These are phyloP conservation scores for Zosterops hypoxanthus DNA, from an alignment of 2,113 vertebrate species.

Conservation along the genomic window DNA sequence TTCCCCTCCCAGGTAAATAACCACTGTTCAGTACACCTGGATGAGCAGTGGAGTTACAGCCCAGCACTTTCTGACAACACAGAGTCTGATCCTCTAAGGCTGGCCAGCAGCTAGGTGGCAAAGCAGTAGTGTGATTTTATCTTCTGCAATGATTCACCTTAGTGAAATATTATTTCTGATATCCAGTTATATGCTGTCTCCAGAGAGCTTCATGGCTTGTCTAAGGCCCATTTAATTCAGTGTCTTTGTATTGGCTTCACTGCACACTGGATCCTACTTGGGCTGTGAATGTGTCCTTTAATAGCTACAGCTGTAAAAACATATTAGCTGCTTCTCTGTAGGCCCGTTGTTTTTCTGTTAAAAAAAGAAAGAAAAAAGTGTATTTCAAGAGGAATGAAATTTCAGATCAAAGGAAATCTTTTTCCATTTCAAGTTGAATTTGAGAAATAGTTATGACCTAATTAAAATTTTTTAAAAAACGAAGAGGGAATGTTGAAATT, in stretches of 20 bases:
- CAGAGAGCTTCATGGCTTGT: not conserved
- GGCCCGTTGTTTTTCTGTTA: not conserved
- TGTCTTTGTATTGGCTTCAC: not conserved
- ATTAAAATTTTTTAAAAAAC: not conserved
- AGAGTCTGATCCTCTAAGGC: not conserved
- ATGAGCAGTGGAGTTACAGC: not conserved
- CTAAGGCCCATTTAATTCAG: not conserved
- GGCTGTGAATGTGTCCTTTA: not conserved
- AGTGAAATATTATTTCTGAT: not conserved
- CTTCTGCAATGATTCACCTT: not conserved
- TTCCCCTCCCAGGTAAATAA: not conserved
- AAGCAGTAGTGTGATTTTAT: not conserved
- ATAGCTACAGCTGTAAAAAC: constrained; percentile 29
- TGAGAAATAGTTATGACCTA: not conserved
- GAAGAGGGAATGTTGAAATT: not conserved
- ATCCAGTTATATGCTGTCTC: not conserved
- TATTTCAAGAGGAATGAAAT: not conserved
- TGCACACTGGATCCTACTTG: not conserved
- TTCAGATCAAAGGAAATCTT: not conserved
- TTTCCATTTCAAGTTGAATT: not conserved
- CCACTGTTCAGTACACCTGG: not conserved
- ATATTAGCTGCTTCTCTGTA: not conserved
- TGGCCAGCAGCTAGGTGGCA: not conserved
- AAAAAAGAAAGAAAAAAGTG: not conserved
- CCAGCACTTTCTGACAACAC: not conserved